phyloP scores from a whole-genome alignment of 2,888 invertebrate genomes.

The Euphydryas editha region DNA sequence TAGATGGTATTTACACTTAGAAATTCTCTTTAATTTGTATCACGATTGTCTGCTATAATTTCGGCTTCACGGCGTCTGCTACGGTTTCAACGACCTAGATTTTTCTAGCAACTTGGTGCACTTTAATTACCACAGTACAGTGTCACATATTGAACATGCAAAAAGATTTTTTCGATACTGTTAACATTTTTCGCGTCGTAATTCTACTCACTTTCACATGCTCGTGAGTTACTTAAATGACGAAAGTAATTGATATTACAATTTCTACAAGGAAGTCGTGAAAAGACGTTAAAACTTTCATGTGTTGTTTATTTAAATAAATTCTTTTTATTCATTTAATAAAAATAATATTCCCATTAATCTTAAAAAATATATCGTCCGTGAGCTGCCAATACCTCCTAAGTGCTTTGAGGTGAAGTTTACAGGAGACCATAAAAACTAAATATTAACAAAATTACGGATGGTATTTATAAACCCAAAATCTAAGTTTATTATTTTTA shows the following conservation, averaged over 20 bases:
- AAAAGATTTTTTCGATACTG: slow-evolving; percentile 16
- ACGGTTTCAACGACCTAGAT: slow-evolving; percentile 54
- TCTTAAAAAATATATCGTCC: neutral
- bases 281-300: neutral
- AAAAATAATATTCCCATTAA: neutral
- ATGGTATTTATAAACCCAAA: no score
- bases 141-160: slow-evolving; percentile 11
- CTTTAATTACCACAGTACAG: slow-evolving; percentile 16
- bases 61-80: slow-evolving; percentile 6
- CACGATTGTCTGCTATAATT: neutral
- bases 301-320: neutral
- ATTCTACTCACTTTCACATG: slow-evolving; percentile 43
- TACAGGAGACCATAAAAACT: no score
- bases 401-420: no score
- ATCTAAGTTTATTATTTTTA: no score
- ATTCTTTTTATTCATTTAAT: neutral
- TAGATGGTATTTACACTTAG: slow-evolving; percentile 18
- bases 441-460: no score
- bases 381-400: no score
- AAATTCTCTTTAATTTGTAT: slow-evolving; percentile 6
- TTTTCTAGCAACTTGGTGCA: slow-evolving; percentile 45
- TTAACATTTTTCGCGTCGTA: slow-evolving; percentile 28
- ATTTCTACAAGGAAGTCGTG: slow-evolving; percentile 26
- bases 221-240: slow-evolving; percentile 43
- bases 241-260: slow-evolving; percentile 39